Evolutionary conservation across 2,888 invertebrate genomes (phyloP).

Genomic region (Pinctada fucata): DNA sequence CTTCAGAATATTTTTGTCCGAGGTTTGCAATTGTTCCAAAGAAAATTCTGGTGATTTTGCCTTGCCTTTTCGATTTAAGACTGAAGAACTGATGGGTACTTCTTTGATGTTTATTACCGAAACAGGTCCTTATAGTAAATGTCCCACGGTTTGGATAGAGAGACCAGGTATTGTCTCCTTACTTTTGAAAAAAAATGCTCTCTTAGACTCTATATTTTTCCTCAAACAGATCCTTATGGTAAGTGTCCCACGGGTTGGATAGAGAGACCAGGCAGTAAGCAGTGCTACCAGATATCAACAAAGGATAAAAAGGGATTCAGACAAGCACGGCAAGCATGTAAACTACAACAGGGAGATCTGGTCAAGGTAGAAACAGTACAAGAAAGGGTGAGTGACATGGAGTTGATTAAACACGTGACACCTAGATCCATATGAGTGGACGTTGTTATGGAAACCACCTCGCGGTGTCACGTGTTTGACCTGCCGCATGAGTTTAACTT

Average conservation of each 20-base stretch:
- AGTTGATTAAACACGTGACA: not conserved
- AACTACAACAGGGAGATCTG: slow-evolving; percentile 51
- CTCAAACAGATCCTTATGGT: slow-evolving; percentile 46
- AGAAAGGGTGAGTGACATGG: slow-evolving; percentile 47
- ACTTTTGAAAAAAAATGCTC: too few relatives aligned
- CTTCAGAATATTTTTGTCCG: too few relatives aligned
- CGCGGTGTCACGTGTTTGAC: too few relatives aligned
- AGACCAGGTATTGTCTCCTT: slow-evolving; percentile 33
- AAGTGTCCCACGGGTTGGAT: slow-evolving; percentile 54
- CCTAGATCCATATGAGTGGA: too few relatives aligned
- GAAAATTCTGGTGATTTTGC: too few relatives aligned
- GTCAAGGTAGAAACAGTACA: slow-evolving; percentile 49
- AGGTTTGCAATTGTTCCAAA: too few relatives aligned
- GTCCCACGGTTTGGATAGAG: slow-evolving; percentile 53
- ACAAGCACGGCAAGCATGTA: slow-evolving; percentile 49
- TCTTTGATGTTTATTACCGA: too few relatives aligned
- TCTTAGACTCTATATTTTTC: too few relatives aligned
- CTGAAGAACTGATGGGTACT: too few relatives aligned
- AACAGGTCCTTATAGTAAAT: slow-evolving; percentile 50
- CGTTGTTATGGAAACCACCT: too few relatives aligned
- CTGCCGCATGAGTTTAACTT: too few relatives aligned
- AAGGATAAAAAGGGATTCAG: slow-evolving; percentile 45
- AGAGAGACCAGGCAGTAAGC: slow-evolving; percentile 46
- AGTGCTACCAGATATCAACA: slow-evolving; percentile 50
- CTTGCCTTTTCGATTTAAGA: too few relatives aligned